Base-by-base conservation (phyloP, 2,888 invertebrate genomes). In the Cephalotes varians region DNA sequence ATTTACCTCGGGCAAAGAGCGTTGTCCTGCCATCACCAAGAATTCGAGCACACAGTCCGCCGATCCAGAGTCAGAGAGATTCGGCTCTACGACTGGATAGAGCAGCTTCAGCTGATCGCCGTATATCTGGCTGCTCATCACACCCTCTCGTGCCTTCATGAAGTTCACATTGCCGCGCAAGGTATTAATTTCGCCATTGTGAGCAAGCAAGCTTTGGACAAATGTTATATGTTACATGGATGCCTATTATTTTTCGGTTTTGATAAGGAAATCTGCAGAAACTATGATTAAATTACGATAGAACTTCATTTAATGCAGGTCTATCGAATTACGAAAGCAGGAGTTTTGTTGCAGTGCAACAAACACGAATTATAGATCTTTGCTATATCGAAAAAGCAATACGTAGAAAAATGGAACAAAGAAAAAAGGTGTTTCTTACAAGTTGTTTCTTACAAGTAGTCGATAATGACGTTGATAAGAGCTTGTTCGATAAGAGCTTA, bases 101-200 rank as follows among this genome's bases (percentile, higher is more conserved):
- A 99, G 96, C 87, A 97, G 96, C 93, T 98, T 97, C 84, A 99
- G 95, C 84, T 98, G 96, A 82, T 98, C 97, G 5, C 98, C 98
- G 94, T 97, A 99, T 56, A 96, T 94, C 15, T 97, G 95, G 93
- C 98, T 98, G 93, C 97, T 96, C 99, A 99, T 99, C 47, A 99
- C 98, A 82, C 99, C 99, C 95, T 99, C 99, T 80, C 99, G 97
- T 77, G 99, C 99, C 94, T 98, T 98, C 99, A 99, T 99, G 89
- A 98, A 96, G 95, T 99, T 99, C 10, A 99, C 98, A 95, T 99
- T 99, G 90, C 99, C 99, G 86, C 99, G 97, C 90, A 99, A 96
- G 18, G 99, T 99, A 95, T 99, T 99, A 95, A 99, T 99, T 96
- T 99, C 99, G 87, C 99, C 99, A 95, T 99, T 99, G 95, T 99